Conservation (phyloP, 2,113 vertebrate species). For the Pogona vitticeps region DNA sequence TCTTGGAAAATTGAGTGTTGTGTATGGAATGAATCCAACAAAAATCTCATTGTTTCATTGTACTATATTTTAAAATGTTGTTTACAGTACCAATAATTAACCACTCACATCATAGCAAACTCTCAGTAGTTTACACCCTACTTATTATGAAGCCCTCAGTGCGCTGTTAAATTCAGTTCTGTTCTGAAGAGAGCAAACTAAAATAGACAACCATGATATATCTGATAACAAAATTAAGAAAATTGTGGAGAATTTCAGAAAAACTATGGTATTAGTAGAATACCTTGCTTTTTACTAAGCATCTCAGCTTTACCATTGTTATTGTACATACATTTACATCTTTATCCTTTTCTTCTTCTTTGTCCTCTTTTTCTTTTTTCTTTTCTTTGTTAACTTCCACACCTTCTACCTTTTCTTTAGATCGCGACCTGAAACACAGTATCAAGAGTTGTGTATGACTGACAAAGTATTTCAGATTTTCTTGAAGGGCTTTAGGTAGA, state of each 20-base stretch:
- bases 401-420: constrained; percentile 89
- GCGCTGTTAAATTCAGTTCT: neutral
- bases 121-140: neutral
- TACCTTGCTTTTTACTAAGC: neutral
- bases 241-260: neutral
- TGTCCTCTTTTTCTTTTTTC: constrained; percentile 96
- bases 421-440: constrained; percentile 63
- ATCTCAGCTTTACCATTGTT: neutral
- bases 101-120: rapidly evolving
- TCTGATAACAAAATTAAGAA: neutral
- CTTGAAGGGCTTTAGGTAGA: neutral
- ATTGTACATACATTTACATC: constrained; percentile 82
- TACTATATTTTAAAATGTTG: neutral
- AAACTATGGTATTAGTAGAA: neutral
- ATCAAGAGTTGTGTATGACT: neutral
- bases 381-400: constrained; percentile 87
- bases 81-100: neutral
- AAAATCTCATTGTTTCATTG: neutral
- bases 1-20: neutral
- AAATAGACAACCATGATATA: neutral
- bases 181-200: neutral
- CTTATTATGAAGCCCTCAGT: neutral
- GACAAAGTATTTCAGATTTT: neutral
- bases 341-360: constrained; percentile 95
- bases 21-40: neutral